Base-by-base conservation (phyloP, 2,888 invertebrate species). In the Neocrepidodera transversa region DNA sequence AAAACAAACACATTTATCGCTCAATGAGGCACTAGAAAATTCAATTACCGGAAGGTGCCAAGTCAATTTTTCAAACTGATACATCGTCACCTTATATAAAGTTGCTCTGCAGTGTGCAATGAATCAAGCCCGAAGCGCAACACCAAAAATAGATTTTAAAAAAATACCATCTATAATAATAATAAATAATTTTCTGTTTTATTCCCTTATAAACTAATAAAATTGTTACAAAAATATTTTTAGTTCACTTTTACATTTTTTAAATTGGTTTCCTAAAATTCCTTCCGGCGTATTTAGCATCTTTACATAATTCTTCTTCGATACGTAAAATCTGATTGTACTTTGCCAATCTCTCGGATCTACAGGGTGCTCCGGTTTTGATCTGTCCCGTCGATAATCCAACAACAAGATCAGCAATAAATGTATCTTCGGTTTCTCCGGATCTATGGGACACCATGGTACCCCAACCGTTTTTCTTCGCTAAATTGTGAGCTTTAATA, bases 401-500 rank as follows among this genome's bases (percentile, higher is more conserved):
- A 35, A 99, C 99, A n/a, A 98, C 98, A 73, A 99, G 84, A 81
- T 99, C 99, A 66, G 97, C 99, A 78, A 99, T 99, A 83, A 98
- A 98, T 0, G 97, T 94, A 80, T 99, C 99, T 81, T 99, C 99
- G 58, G 99, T 99, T 82, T 99, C 99, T 65, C 99, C 99, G 66
- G 97, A 97, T 77, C 70, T 60, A 82, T 99, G 98, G 18, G 98
- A 98, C n/a, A 99, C 98, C 99, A 99, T 99, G 67, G 97, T 97
- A 67, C 98, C 97, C 98, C 98, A 99, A 55, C 93, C 93, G 72
- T 90, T 92, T 77, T 86, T 83, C 83, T 93, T 93, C 68, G 93
- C 93, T 75, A 93, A 80, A 72, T 90, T 82, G 80, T 95, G 95
- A 65, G 99, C 98, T 71, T 92, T 86, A 75, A 99, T 99, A 14